phyloP scores from a whole-genome alignment of 2,888 invertebrate genomes.

The Lochmaea crataegi region DNA sequence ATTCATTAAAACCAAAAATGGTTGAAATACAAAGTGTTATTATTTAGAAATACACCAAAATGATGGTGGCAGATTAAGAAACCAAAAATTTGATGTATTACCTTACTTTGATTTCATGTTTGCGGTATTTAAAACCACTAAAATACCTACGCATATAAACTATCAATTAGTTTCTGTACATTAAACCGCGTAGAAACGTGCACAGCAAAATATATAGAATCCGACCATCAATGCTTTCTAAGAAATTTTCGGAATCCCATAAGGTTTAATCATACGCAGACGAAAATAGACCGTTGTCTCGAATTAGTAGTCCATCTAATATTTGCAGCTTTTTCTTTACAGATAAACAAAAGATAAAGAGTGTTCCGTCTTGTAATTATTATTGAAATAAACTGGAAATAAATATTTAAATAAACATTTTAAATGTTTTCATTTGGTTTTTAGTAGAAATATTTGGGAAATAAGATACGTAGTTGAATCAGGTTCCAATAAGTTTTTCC shows the following conservation, averaged over 20 bases:
- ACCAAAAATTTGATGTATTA: neutral
- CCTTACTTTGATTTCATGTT: neutral
- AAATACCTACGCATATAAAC: neutral
- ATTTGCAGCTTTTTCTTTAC: conserved; percentile 1
- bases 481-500: no score
- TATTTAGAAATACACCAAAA: neutral
- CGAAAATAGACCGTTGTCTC: conserved; percentile 11
- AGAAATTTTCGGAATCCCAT: conserved; percentile 11
- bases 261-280: conserved; percentile 10
- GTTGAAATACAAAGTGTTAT: neutral
- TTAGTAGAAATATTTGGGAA: no score
- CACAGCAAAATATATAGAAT: neutral
- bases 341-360: neutral
- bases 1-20: neutral
- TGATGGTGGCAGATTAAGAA: neutral
- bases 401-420: no score
- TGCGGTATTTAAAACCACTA: neutral
- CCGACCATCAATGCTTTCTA: conserved; percentile 1
- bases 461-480: no score
- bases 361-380: neutral
- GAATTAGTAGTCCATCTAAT: conserved; percentile 7
- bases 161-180: neutral
- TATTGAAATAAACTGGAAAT: neutral
- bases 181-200: conserved; percentile 5
- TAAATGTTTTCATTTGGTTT: no score